Evolutionary conservation across 2,113 vertebrate genomes (phyloP), one percentile per base, ranked within the genome.

Genomic region (Charadrius vociferus): DNA sequence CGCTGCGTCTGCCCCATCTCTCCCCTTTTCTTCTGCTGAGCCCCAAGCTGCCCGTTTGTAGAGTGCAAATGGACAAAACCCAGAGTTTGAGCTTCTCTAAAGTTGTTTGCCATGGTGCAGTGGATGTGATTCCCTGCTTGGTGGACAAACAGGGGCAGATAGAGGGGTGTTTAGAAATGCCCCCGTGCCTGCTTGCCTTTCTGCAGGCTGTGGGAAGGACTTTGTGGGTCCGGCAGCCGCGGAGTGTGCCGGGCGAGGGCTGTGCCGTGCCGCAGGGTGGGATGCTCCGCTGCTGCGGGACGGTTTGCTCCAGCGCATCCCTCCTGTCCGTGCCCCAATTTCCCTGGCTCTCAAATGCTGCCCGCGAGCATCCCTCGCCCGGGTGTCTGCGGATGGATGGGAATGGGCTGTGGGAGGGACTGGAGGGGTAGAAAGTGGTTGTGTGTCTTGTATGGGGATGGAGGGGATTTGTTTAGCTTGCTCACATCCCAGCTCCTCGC

Each of bases 41-140:
- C 22, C 39, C 34, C 19, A 14, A 1, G 41, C 26, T 80, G 41
- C 58, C 73, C 14, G 0, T 63, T 16, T 37, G 36, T 41, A 12
- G 77, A 49, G 77, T 11, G 12, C 32, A 47, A 52, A 79, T 19
- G 81, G 79, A 49, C 49, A 56, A 87, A 59, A 6, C 29, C 16
- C 49, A 15, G 59, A 43, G 23, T 5, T 0, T 43, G 81, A 72
- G 47, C 27, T 55, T 50, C 34, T 74, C 50, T 37, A 11, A 41
- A 20, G 34, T 30, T 43, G 63, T 84, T 82, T 72, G 13, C 20
- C 12, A 32, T 0, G 0, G n/a, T 16, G 47, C 2, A 22, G 29
- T 3, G 39, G 52, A 5, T 2, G 2, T 0, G 0, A 22, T 68
- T 68, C 26, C 41, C 30, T 52, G 66, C 56, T 11, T 29, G 58